Percentiles rank a stretch among this genome's conserved stretches.
These are phyloP conservation scores for Scaptomyza pallida DNA, from an alignment of 1,140 invertebrate species.

Conservation along the genomic window DNA sequence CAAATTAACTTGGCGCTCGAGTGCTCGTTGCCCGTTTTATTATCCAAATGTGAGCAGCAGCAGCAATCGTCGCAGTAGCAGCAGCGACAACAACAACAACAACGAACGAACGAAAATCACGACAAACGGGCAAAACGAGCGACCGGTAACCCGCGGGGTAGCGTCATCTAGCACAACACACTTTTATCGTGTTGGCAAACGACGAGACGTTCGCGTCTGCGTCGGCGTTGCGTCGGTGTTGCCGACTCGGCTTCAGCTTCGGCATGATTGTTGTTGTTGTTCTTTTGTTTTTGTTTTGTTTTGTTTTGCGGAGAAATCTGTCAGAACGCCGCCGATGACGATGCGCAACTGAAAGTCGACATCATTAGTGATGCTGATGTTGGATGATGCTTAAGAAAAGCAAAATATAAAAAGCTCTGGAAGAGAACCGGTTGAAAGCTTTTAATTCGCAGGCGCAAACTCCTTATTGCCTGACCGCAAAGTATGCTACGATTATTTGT, in stretches of 20 bases:
- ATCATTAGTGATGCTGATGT: constrained; percentile 25
- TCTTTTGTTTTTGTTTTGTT: constrained; percentile 33
- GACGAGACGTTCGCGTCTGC: constrained; percentile 61
- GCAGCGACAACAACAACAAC: constrained; percentile 20
- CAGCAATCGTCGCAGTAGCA: constrained; percentile 32
- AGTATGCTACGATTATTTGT: constrained; percentile 44
- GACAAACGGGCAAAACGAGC: constrained; percentile 20
- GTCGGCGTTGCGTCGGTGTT: constrained; percentile 34
- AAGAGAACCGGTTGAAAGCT: constrained; percentile 20
- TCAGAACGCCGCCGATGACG: constrained; percentile 48
- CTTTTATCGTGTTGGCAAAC: constrained; percentile 74
- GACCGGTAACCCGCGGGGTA: constrained; percentile 55
- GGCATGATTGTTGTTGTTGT: constrained; percentile 22
- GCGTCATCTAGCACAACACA: constrained; percentile 79
- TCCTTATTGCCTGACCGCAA: constrained; percentile 20
- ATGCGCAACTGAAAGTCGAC: constrained; percentile 32
- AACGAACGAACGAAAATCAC: no score
- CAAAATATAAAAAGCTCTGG: constrained; percentile 22
- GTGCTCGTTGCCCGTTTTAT: constrained; percentile 80
- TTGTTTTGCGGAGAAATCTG: constrained; percentile 45
- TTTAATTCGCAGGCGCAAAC: constrained; percentile 6
- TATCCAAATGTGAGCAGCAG: constrained; percentile 76
- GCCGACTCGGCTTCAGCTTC: constrained; percentile 4
- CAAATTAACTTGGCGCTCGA: constrained; percentile 82
- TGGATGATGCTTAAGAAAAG: neutral